Percentiles rank a stretch among this genome's conserved stretches.
phyloP scores from a whole-genome alignment of 2,113 vertebrate species.

The Passer domesticus region DNA sequence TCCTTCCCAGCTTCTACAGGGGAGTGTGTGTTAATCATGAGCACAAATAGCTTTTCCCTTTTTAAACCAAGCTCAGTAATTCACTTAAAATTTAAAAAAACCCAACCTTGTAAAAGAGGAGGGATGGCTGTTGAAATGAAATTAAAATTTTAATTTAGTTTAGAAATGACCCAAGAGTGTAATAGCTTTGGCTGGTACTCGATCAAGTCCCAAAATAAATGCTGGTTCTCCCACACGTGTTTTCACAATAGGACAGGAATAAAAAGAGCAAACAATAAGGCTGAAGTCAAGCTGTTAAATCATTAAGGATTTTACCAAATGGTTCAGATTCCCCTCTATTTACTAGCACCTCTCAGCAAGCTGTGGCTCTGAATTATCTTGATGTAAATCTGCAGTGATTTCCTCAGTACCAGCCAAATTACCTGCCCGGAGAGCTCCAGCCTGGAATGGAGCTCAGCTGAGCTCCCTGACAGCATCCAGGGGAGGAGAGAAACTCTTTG shows the following conservation, averaged over 20 bases:
- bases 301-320: slow-evolving; percentile 59
- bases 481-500: slow-evolving; percentile 7
- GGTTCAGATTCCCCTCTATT: slow-evolving; percentile 4
- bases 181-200: slow-evolving; percentile 25
- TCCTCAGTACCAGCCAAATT: slow-evolving; percentile 1
- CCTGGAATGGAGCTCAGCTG: neutral
- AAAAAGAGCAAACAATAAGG: slow-evolving; percentile 54
- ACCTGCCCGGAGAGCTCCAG: neutral
- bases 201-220: slow-evolving; percentile 27
- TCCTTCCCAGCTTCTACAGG: neutral
- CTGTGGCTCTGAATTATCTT: slow-evolving; percentile 5
- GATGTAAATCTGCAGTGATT: slow-evolving; percentile 45
- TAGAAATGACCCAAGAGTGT: slow-evolving; percentile 13
- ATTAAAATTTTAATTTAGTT: slow-evolving; percentile 49
- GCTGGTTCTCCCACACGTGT: slow-evolving; percentile 12
- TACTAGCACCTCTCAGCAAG: neutral
- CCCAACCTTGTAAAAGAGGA: neutral
- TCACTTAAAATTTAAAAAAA: neutral
- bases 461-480: neutral
- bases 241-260: slow-evolving; percentile 37
- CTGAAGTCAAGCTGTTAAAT: slow-evolving; percentile 47
- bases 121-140: slow-evolving; percentile 30
- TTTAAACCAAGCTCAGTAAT: neutral
- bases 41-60: neutral
- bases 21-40: neutral